Evolutionary conservation across 2,797 vertebrate genomes (phyloP).

Genomic region (Ibycter americanus): DNA sequence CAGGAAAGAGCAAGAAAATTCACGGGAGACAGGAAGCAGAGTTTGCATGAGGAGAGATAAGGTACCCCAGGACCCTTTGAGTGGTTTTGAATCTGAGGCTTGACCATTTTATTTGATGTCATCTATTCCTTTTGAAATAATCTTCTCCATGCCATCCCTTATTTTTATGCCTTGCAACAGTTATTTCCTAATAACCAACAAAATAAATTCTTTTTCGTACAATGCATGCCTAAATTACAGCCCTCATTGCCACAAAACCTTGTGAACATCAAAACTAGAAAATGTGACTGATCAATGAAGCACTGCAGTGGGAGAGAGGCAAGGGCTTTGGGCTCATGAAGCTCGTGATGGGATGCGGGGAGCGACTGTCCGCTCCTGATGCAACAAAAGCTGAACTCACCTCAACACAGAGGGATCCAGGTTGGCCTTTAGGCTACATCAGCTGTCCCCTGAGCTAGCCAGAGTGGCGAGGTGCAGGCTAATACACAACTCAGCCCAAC

Average conservation of each 20-base stretch:
- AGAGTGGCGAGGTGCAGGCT: background rate
- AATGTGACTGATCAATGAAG: background rate
- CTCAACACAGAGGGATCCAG: background rate
- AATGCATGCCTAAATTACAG: background rate
- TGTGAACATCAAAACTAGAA: background rate
- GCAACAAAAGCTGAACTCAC: background rate
- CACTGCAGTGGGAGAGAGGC: background rate
- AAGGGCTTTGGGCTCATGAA: background rate
- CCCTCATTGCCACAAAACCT: background rate
- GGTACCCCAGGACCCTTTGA: background rate
- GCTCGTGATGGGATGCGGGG: rapidly evolving
- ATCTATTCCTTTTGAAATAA: background rate
- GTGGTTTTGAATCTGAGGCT: background rate
- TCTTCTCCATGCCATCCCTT: background rate
- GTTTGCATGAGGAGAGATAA: background rate
- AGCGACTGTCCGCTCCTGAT: background rate
- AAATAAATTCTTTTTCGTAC: background rate
- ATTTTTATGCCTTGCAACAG: background rate
- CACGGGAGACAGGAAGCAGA: background rate
- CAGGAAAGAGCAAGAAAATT: background rate
- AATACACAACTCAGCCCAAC: background rate
- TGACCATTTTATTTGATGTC: background rate
- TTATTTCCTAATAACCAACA: background rate
- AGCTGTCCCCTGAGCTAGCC: background rate
- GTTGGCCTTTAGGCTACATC: background rate